A percentile compares a stretch with the other conserved stretches of the same genome.
Conservation (phyloP, 2,113 vertebrate genomes). For the Scopus umbretta region DNA sequence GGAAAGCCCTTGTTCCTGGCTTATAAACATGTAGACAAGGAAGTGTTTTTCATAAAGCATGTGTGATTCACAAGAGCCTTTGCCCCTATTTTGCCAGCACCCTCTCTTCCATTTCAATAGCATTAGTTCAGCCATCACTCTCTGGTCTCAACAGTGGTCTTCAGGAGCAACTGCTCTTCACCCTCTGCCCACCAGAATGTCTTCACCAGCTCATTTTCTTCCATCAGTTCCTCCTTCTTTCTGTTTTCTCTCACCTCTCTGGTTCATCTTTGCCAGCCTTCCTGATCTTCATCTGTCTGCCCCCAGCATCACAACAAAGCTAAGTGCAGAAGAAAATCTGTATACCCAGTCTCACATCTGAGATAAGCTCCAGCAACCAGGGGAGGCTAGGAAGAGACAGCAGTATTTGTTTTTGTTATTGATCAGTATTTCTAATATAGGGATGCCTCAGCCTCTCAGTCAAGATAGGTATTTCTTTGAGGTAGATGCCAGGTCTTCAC, state of each 20-base stretch:
- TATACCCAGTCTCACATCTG: background rate
- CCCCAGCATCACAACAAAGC: background rate
- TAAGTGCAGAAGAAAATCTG: background rate
- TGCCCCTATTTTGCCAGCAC: background rate
- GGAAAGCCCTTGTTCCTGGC: no score
- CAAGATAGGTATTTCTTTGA: background rate
- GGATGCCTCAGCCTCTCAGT: background rate
- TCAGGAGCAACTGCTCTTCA: background rate
- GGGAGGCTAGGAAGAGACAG: background rate
- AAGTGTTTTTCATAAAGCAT: no score
- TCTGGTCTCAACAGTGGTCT: background rate
- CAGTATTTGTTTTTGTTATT: slow-evolving; percentile 29
- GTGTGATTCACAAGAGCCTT: background rate
- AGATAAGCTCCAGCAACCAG: background rate
- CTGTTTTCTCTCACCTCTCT: background rate
- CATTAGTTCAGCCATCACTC: background rate
- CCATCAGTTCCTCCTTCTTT: background rate
- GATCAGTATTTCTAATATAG: slow-evolving; percentile 20
- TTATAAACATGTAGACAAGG: no score
- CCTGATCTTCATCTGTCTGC: background rate
- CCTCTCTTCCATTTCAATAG: background rate
- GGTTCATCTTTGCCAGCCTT: background rate
- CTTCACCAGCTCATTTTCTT: background rate
- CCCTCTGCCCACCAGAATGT: background rate
- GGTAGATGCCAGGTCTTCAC: background rate